A percentile compares a stretch with the other conserved stretches of the same genome.
These are phyloP conservation scores for Podarcis muralis DNA, from an alignment of 2,113 vertebrate species.

Conservation along the genomic window DNA sequence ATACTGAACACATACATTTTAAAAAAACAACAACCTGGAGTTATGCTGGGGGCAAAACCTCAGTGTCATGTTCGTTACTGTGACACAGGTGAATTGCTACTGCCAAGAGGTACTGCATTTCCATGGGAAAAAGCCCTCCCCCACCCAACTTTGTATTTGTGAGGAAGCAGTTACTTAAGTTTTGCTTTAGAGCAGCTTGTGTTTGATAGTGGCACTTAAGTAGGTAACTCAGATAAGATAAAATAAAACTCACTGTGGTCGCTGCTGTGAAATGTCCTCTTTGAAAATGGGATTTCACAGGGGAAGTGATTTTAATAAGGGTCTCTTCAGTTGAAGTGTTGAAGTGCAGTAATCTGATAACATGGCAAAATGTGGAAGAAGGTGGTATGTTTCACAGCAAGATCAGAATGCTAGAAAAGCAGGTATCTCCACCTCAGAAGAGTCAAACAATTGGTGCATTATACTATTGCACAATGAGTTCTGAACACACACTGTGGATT, in stretches of 20 bases:
- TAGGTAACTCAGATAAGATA: neutral
- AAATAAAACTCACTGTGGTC: neutral
- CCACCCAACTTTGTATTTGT: neutral
- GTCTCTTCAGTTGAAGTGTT: neutral
- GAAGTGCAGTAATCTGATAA: neutral
- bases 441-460: neutral
- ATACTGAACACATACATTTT: constrained; percentile 44
- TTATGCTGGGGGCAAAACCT: neutral
- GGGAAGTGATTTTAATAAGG: neutral
- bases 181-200: neutral
- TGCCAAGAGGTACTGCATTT: neutral
- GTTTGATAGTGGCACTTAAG: neutral
- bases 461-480: neutral
- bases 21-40: neutral
- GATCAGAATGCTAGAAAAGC: constrained; percentile 26
- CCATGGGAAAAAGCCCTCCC: neutral
- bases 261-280: neutral
- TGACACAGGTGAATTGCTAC: neutral
- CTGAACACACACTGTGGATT: neutral
- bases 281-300: neutral
- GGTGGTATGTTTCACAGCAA: neutral
- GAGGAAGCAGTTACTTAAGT: neutral
- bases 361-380: neutral
- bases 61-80: neutral
- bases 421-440: neutral